phyloP scores from a whole-genome alignment of 2,888 invertebrate genomes.

The Orthosia gothica region DNA sequence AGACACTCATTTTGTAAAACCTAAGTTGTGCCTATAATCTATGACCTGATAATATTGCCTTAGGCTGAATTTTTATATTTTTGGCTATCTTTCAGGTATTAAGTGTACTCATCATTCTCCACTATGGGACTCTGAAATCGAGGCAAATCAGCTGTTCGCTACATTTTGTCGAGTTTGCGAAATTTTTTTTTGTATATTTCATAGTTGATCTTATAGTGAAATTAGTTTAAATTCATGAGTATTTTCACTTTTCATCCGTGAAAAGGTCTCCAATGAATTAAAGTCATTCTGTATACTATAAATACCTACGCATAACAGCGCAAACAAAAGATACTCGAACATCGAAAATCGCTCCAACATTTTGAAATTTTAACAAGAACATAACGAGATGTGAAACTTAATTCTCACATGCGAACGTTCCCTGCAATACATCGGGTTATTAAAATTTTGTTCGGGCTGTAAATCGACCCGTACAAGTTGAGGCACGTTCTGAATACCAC shows the following conservation, averaged over 20 bases:
- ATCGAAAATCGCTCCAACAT: slow-evolving; percentile 18
- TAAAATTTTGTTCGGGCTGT: slow-evolving; percentile 51
- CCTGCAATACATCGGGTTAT: slow-evolving; percentile 34
- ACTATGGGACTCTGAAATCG: too few relatives aligned
- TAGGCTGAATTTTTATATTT: neutral
- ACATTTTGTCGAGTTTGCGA: too few relatives aligned
- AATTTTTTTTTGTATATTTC: too few relatives aligned
- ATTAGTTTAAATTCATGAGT: neutral
- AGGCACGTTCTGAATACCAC: slow-evolving; percentile 59
- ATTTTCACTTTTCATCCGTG: neutral
- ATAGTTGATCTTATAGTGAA: neutral
- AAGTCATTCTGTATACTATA: neutral
- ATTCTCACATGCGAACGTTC: slow-evolving; percentile 34
- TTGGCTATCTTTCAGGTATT: neutral
- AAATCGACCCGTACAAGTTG: slow-evolving; percentile 62
- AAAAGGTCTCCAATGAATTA: neutral
- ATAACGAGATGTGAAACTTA: slow-evolving; percentile 35
- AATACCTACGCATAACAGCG: neutral
- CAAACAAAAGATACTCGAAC: slow-evolving; percentile 30
- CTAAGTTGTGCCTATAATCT: neutral
- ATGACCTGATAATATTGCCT: too few relatives aligned
- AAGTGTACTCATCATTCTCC: too few relatives aligned
- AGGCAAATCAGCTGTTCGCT: too few relatives aligned
- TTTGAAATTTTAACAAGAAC: slow-evolving; percentile 40
- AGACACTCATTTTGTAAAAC: neutral